Evolutionary conservation across 2,888 invertebrate genomes (phyloP).

Genomic region (Clunio marinus): DNA sequence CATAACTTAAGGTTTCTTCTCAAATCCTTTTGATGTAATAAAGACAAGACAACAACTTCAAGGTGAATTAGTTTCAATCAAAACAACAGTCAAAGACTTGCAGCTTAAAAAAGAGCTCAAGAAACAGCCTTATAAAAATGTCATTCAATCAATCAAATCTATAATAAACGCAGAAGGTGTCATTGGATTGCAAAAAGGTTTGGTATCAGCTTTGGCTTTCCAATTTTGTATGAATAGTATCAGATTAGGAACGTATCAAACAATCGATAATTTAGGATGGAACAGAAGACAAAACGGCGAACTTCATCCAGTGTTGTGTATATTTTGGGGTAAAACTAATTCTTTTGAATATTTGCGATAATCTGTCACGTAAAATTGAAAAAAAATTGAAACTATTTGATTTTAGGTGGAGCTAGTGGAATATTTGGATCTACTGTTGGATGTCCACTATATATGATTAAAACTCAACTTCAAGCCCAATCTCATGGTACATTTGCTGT

Average conservation of each 20-base stretch:
- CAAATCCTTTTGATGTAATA: constrained; percentile 84
- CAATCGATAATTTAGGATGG: constrained; percentile 58
- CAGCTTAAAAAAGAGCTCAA: constrained; percentile 61
- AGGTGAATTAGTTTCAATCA: constrained; percentile 55
- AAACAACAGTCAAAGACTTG: constrained; percentile 46
- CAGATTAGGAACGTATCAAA: constrained; percentile 62
- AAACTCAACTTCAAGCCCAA: constrained; percentile 79
- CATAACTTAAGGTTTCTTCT: constrained; percentile 65
- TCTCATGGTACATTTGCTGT: constrained; percentile 73
- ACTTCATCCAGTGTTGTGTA: constrained; percentile 42
- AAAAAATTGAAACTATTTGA: not conserved
- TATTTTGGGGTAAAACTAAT: constrained; percentile 42
- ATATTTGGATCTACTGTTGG: constrained; percentile 63
- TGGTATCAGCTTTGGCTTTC: constrained; percentile 78
- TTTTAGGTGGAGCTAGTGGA: constrained; percentile 56
- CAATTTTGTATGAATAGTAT: constrained; percentile 56
- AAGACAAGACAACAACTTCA: constrained; percentile 88
- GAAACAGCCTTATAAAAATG: constrained; percentile 63
- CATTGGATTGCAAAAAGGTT: constrained; percentile 68
- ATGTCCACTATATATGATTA: constrained; percentile 75
- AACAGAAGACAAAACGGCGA: constrained; percentile 45
- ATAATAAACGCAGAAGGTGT: constrained; percentile 74
- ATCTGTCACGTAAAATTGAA: not conserved
- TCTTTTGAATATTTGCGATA: not conserved
- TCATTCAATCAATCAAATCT: constrained; percentile 73